Evolutionary conservation across 2,888 invertebrate genomes (phyloP), one percentile per base, ranked within the genome.

Genomic region (Chloromyia formosa): DNA sequence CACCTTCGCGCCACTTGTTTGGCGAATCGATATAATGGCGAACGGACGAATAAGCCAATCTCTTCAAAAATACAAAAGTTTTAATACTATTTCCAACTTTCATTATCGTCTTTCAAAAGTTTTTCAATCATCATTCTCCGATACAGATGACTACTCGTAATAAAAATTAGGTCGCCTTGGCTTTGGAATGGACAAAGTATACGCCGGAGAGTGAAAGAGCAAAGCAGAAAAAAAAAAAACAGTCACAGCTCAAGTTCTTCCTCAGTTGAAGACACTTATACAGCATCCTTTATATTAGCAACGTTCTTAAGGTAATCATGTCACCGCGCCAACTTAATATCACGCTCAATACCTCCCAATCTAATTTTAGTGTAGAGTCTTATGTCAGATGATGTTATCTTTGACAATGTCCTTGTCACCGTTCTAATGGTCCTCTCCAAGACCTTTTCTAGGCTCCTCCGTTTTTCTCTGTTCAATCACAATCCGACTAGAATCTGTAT

Each of bases 101-200:
- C 66, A 66, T 66, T 66, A 49, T 66, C 49, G 22, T 66, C 66
- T 49, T 22, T 49, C 42, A 49, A 66, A 66, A 66, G 49, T 66
- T 66, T 66, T 66, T 66, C 66, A 66, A 66, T 66, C 66, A 66
- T 7, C 22, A 12, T 49, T 49, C 66, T n/a, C 22, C 22, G 66
- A 66, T 66, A 64, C 64, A 42, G 64, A 64, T 64, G 64, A 64
- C 64, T 64, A 66, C 66, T 66, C 49, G 49, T 66, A 45, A 49
- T 66, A 22, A 45, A 66, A 66, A 66, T 66, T 45, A 49, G 66
- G 66, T 66, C 66, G 66, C 23, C 49, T n/a, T 49, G 49, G 23
- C 66, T 66, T 66, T 22, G 49, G 45, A 66, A 66, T 66, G 66
- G 45, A 49, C 66, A 66, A 45, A 66, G 49, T 18, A n/a, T n/a